phyloP scores from a whole-genome alignment of 2,888 invertebrate genomes.

The Nephrotoma guestfalica region DNA sequence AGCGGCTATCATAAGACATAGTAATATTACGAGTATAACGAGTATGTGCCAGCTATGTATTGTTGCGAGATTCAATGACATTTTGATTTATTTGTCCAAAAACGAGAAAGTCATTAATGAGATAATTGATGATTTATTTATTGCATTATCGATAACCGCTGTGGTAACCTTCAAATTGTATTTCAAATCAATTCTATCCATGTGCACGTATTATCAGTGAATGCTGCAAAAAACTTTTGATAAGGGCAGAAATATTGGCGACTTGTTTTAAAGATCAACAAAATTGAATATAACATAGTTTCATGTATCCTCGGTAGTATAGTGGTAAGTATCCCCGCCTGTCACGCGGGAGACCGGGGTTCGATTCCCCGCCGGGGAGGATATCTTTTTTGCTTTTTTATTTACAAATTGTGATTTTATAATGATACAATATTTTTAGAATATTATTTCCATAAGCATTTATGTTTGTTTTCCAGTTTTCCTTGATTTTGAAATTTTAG shows the following conservation, averaged over 20 bases:
- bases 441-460: background rate
- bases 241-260: too few species aligned
- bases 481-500: background rate
- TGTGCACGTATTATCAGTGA: background rate
- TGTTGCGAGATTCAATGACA: background rate
- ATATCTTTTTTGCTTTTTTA: background rate
- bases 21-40: background rate
- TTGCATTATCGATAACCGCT: background rate
- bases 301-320: constrained; percentile 2
- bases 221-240: too few species aligned
- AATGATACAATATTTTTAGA: background rate
- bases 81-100: background rate
- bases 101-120: background rate
- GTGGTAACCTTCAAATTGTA: background rate
- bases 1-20: background rate
- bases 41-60: background rate
- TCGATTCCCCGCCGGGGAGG: constrained; percentile 7
- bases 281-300: background rate
- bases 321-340: constrained; percentile 7
- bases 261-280: too few species aligned
- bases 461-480: background rate
- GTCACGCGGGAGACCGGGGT: constrained; percentile 8
- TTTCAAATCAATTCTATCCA: background rate
- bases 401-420: background rate
- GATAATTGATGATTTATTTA: background rate